Percentiles rank a stretch among this genome's conserved stretches.
These are phyloP conservation scores for Temnothorax longispinosus DNA, from an alignment of 1,140 invertebrate genomes.

Conservation along the genomic window DNA sequence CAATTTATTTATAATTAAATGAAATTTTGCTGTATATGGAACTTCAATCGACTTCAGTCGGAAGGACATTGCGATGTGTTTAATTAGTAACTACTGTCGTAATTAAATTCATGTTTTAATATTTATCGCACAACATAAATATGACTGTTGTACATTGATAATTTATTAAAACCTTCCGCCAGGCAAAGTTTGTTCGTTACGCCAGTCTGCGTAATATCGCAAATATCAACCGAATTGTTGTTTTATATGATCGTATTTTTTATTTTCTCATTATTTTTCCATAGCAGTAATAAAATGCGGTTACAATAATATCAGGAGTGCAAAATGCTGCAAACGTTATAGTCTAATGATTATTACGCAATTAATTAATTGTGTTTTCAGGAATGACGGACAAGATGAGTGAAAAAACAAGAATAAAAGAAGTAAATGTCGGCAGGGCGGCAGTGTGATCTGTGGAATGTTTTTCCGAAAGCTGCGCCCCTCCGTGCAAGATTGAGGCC, in stretches of 20 bases:
- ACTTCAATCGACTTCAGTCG: neutral
- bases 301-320: neutral
- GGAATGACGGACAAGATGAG: neutral
- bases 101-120: slow-evolving; percentile 2
- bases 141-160: neutral
- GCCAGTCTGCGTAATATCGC: neutral
- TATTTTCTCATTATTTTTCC: neutral
- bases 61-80: neutral
- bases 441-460: too few species aligned
- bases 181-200: neutral
- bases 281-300: neutral
- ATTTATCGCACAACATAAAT: neutral
- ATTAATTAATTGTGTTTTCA: neutral
- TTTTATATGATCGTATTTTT: neutral
- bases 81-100: slow-evolving; percentile 23
- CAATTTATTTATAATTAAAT: slow-evolving; percentile 28
- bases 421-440: neutral
- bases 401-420: neutral
- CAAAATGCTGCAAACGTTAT: neutral
- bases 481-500: too few species aligned
- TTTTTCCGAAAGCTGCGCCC: too few species aligned
- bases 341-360: neutral
- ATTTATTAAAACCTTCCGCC: neutral
- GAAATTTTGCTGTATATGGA: neutral
- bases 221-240: neutral